A percentile compares a stretch with the other conserved stretches of the same genome.
Evolutionary conservation across 2,888 invertebrate species (phyloP).

Genomic region (Cryptocephalus moraei): DNA sequence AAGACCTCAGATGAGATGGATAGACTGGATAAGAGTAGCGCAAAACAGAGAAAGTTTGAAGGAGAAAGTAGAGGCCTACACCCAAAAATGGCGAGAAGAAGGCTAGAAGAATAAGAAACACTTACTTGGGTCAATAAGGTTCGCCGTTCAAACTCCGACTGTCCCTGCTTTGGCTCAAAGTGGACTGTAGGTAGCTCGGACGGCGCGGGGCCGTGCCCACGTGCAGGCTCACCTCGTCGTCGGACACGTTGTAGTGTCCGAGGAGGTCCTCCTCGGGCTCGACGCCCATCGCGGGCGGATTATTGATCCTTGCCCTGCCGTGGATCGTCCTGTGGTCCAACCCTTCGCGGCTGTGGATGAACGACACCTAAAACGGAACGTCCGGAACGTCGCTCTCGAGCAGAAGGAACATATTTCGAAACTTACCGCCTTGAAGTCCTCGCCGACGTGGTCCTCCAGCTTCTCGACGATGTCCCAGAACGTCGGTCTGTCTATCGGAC

Average conservation of each 20-base stretch:
- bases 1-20: too few relatives aligned
- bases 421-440: constrained; percentile 38
- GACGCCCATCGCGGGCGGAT: constrained; percentile 24
- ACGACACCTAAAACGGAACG: constrained; percentile 37
- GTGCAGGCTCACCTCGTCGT: constrained; percentile 26
- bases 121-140: too few relatives aligned
- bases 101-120: too few relatives aligned
- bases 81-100: too few relatives aligned
- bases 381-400: neutral
- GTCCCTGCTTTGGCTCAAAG: too few relatives aligned
- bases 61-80: too few relatives aligned
- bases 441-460: constrained; percentile 44
- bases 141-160: too few relatives aligned
- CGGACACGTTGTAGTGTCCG: constrained; percentile 23
- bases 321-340: constrained; percentile 37
- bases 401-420: neutral
- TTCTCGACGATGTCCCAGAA: constrained; percentile 52
- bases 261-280: constrained; percentile 10
- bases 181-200: too few relatives aligned
- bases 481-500: constrained; percentile 51
- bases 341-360: constrained; percentile 53
- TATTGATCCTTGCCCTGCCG: constrained; percentile 22
- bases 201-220: constrained; percentile 14
- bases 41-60: too few relatives aligned
- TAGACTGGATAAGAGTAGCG: too few relatives aligned